These are phyloP conservation scores for Anoplopoma fimbria DNA, from an alignment of 2,113 vertebrate species.

Conservation along the genomic window DNA sequence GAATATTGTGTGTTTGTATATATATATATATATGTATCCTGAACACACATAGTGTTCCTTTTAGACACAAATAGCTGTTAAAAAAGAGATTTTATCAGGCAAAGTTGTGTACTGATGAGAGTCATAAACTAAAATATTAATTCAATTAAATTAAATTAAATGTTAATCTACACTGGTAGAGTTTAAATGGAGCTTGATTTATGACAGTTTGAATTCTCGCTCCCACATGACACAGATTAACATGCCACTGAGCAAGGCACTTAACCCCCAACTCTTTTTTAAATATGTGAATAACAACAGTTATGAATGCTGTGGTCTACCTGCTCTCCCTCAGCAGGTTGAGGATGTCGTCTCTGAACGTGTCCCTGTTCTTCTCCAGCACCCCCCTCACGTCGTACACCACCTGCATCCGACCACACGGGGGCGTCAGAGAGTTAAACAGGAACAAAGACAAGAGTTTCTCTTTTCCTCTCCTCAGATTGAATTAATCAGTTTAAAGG, in stretches of 20 bases:
- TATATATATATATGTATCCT: no score
- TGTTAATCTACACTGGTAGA: no score
- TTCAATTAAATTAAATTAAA: no score
- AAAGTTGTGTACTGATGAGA: no score
- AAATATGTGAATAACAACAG: neutral
- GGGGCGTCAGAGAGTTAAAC: constrained; percentile 17
- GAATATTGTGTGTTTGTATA: no score
- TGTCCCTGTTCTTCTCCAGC: constrained; percentile 97
- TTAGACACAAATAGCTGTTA: no score
- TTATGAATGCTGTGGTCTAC: constrained; percentile 62
- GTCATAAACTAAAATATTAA: no score
- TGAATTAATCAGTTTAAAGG: neutral
- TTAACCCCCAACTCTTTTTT: neutral
- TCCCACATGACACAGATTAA: neutral
- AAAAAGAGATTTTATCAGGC: no score
- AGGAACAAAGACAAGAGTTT: neutral
- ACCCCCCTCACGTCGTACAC: constrained; percentile 95
- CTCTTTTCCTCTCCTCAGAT: neutral
- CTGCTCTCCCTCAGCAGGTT: constrained; percentile 95
- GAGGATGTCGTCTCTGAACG: constrained; percentile 95
- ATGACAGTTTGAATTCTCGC: no score
- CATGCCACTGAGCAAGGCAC: neutral
- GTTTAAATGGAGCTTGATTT: no score
- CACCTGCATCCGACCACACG: constrained; percentile 85
- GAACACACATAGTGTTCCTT: no score